Conservation (phyloP, 2,797 vertebrate species). For the Coracias cyanogaster region DNA sequence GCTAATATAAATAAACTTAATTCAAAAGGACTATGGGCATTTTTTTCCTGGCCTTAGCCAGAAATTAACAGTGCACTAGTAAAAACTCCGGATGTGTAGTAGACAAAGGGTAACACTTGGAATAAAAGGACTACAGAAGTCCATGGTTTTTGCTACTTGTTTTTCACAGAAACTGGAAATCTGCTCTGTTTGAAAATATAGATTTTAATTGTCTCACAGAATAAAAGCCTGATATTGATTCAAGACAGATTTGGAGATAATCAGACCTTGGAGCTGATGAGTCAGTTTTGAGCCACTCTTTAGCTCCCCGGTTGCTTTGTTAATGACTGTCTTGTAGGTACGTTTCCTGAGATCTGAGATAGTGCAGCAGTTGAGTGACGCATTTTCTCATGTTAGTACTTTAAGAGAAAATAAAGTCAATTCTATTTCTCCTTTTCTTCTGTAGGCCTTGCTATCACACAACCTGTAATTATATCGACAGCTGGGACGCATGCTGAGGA, state of each 20-base stretch:
- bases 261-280: not conserved
- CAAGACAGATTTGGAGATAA: not conserved
- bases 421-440: not conserved
- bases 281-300: not conserved
- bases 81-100: not conserved
- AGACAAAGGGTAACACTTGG: not conserved
- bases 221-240: not conserved
- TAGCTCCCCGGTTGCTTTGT: not conserved
- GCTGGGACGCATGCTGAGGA: not conserved
- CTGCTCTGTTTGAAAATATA: not conserved
- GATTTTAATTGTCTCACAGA: not conserved
- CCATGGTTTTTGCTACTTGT: rapidly evolving
- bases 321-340: not conserved
- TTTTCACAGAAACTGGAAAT: not conserved
- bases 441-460: not conserved
- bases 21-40: not conserved
- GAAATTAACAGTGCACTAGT: not conserved
- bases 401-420: not conserved
- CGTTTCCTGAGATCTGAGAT: not conserved
- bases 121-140: not conserved
- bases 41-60: not conserved
- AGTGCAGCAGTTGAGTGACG: not conserved
- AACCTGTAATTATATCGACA: not conserved
- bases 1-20: not conserved
- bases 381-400: not conserved